Percentiles rank a stretch among this genome's conserved stretches.
Evolutionary conservation across 2,888 invertebrate genomes (phyloP).

Genomic region (Alsophila aescularia): DNA sequence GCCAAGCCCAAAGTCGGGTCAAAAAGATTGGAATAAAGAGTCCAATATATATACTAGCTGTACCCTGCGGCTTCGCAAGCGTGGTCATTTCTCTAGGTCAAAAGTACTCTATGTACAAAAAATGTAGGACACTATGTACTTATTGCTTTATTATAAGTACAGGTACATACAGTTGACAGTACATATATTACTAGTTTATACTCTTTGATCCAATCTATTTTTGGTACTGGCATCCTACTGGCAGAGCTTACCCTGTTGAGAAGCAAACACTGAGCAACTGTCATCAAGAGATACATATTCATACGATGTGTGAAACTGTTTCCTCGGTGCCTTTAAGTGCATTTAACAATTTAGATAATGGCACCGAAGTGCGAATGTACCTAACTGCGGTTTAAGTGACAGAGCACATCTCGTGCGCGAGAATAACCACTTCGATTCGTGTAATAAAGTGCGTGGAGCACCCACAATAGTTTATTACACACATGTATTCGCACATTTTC

Average conservation of each 20-base stretch:
- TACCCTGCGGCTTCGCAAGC: too few species aligned
- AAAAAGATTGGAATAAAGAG: too few species aligned
- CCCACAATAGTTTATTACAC: slow-evolving; percentile 69
- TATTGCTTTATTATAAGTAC: too few species aligned
- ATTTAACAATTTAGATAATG: slow-evolving; percentile 77
- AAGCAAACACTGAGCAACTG: slow-evolving; percentile 42
- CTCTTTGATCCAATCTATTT: too few species aligned
- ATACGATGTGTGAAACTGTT: slow-evolving; percentile 55
- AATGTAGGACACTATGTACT: too few species aligned
- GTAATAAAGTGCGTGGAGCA: slow-evolving; percentile 59
- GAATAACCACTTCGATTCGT: slow-evolving; percentile 62
- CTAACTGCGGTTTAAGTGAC: slow-evolving; percentile 58
- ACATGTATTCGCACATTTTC: slow-evolving; percentile 72
- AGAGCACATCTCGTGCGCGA: slow-evolving; percentile 44
- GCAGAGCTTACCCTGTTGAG: slow-evolving; percentile 36
- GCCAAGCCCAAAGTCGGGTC: too few species aligned
- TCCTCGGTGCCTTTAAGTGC: slow-evolving; percentile 62
- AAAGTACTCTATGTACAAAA: too few species aligned
- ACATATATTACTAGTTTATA: too few species aligned
- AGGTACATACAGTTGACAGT: too few species aligned
- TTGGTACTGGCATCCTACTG: too few species aligned
- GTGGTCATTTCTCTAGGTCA: too few species aligned
- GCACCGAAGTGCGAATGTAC: slow-evolving; percentile 59
- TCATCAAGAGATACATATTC: slow-evolving; percentile 47
- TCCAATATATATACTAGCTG: too few species aligned